These are phyloP conservation scores for Tubulanus polymorphus DNA, from an alignment of 2,888 invertebrate species.

Conservation along the genomic window DNA sequence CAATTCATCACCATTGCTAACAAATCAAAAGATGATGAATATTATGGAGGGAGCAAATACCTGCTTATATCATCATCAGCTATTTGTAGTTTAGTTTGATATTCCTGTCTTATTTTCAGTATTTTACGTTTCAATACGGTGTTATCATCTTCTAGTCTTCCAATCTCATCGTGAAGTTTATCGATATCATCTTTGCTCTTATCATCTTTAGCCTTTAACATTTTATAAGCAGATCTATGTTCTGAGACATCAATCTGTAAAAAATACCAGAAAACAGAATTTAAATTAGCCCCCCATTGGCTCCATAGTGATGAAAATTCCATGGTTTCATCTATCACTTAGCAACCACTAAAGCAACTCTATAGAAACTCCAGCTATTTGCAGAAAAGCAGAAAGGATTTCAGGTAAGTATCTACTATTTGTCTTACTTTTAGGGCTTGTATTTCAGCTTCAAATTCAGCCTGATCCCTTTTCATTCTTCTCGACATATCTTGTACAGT, in stretches of 20 bases:
- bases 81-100: conserved; percentile 39
- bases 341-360: too few relatives aligned
- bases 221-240: conserved; percentile 39
- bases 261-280: not conserved
- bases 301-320: too few relatives aligned
- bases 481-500: conserved; percentile 33
- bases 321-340: too few relatives aligned
- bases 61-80: conserved; percentile 40
- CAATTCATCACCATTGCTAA: too few relatives aligned
- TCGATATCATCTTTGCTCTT: conserved; percentile 38
- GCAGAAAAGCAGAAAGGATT: too few relatives aligned
- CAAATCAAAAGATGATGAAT: not conserved
- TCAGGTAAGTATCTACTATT: not conserved
- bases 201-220: conserved; percentile 39
- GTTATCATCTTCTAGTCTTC: conserved; percentile 40
- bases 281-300: too few relatives aligned
- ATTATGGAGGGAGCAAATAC: conserved; percentile 16
- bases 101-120: conserved; percentile 33
- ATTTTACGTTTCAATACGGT: conserved; percentile 28
- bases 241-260: conserved; percentile 41
- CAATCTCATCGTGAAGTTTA: conserved; percentile 31
- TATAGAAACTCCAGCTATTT: too few relatives aligned
- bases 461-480: conserved; percentile 39
- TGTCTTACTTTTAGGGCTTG: conserved; percentile 35
- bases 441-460: conserved; percentile 42